Base-by-base conservation (phyloP, 2,888 invertebrate genomes). In the Himalopsyche anomala region DNA sequence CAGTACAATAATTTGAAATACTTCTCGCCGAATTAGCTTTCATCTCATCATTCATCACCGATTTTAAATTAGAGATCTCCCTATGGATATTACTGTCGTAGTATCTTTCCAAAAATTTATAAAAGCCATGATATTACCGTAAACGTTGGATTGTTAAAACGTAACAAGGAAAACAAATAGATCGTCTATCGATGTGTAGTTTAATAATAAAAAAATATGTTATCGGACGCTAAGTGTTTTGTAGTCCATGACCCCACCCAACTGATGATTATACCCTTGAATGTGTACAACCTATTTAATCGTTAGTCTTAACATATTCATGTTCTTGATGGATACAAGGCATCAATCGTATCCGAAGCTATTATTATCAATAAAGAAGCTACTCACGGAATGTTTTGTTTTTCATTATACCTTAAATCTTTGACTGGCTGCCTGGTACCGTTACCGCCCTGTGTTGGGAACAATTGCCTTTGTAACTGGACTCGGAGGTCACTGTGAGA, bases 301-400 rank as follows among this genome's bases (percentile, higher is more conserved):
- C 85, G 80, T 86, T 87, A 87, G 87, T 85, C 82, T 79, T 74
- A 87, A 81, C 62, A 45, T 83, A 86, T 85, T 83, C 62, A 84
- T 86, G 87, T 86, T 85, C 80, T 69, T 82, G 51, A 80, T 51
- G 62, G 62, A 19, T 28, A 62, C 62, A 62, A 51, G 19, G 42
- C 83, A 74, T 74, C 51, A 62, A 28, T 51, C 42, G 69, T 17
- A 74, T 62, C 83, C 83, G 82, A 51, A 28, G 81, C 83, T 87
- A 87, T 86, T 85, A 85, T 84, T 87, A 87, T 87, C 87, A 87
- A 87, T 87, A 87, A 87, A 87, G 86, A 86, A 84, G 87, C 87
- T 87, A 87, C 85, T 80, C 83, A 85, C 54, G 36, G 80, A 55
- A 55, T 6, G 56, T 62, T 51, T 82, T 55, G 56, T 82, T 5